Conservation (phyloP, 2,888 invertebrate species). For the Mamestra brassicae region DNA sequence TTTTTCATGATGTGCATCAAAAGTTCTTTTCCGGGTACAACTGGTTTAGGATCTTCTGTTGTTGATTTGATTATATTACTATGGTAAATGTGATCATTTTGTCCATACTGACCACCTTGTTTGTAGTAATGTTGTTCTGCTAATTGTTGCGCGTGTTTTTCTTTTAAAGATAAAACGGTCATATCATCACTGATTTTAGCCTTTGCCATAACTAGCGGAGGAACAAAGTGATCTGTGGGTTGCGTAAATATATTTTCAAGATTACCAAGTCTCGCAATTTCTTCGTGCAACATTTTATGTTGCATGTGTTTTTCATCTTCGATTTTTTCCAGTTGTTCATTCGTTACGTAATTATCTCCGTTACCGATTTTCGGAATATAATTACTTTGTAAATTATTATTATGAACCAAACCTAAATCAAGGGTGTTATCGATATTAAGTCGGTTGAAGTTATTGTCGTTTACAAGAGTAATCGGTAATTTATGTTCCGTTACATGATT, state of each 20-base stretch:
- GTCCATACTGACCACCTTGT: slow-evolving; percentile 65
- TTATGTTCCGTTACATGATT: slow-evolving; percentile 54
- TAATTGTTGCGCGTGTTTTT: slow-evolving; percentile 87
- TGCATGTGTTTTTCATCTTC: slow-evolving; percentile 85
- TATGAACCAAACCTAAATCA: slow-evolving; percentile 71
- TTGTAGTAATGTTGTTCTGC: slow-evolving; percentile 78
- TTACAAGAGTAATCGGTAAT: slow-evolving; percentile 51
- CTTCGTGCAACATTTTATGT: slow-evolving; percentile 86
- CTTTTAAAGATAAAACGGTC: slow-evolving; percentile 87
- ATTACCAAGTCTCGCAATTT: slow-evolving; percentile 85
- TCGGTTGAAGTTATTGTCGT: slow-evolving; percentile 67
- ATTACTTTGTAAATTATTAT: slow-evolving; percentile 83
- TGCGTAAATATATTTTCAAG: slow-evolving; percentile 88
- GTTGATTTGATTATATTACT: slow-evolving; percentile 60
- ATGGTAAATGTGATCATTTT: slow-evolving; percentile 59
- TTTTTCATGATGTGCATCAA: slow-evolving; percentile 60
- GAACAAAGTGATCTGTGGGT: slow-evolving; percentile 88
- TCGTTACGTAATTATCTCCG: slow-evolving; percentile 74
- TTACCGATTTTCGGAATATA: slow-evolving; percentile 79
- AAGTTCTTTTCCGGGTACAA: slow-evolving; percentile 60
- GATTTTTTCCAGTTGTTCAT: slow-evolving; percentile 79
- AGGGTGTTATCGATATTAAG: slow-evolving; percentile 73
- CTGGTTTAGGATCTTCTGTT: slow-evolving; percentile 62
- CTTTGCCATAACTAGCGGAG: slow-evolving; percentile 89
- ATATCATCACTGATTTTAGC: slow-evolving; percentile 88